phyloP scores from a whole-genome alignment of 2,797 vertebrate genomes.

The Ciconia nigra region DNA sequence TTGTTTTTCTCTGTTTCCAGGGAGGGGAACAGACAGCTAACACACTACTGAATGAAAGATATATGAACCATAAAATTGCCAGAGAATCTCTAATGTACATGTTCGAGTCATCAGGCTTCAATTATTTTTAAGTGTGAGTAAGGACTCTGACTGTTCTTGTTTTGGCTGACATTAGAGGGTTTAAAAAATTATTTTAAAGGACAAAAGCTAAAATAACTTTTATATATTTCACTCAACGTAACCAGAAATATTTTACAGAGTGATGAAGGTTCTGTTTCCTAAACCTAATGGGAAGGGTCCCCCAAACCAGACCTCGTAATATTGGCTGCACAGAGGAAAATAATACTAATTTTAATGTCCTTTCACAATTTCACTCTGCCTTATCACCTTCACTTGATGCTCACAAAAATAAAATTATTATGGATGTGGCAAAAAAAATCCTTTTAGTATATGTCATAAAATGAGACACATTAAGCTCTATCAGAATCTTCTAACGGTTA shows the following conservation, averaged over 20 bases:
- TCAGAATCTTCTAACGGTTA: neutral
- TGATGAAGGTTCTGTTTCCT: neutral
- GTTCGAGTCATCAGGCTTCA: neutral
- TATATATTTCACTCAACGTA: neutral
- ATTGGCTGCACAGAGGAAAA: neutral
- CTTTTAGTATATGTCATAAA: neutral
- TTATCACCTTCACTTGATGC: neutral
- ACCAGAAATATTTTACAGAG: neutral
- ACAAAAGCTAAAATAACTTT: neutral
- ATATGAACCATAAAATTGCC: conserved; percentile 7
- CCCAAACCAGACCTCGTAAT: neutral
- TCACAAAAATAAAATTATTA: neutral
- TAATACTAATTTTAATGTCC: neutral
- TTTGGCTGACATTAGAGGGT: neutral
- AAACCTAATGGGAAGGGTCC: neutral
- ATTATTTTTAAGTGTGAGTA: neutral
- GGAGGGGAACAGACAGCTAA: neutral
- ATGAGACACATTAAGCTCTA: neutral
- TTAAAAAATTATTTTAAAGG: neutral
- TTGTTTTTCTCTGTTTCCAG: neutral
- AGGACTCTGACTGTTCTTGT: neutral
- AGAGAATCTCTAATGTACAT: neutral
- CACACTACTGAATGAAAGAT: conserved; percentile 18
- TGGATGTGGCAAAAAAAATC: neutral
- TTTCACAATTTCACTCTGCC: neutral